Evolutionary conservation across 2,797 vertebrate genomes (phyloP).

Genomic region (Megalops cyprinoides): DNA sequence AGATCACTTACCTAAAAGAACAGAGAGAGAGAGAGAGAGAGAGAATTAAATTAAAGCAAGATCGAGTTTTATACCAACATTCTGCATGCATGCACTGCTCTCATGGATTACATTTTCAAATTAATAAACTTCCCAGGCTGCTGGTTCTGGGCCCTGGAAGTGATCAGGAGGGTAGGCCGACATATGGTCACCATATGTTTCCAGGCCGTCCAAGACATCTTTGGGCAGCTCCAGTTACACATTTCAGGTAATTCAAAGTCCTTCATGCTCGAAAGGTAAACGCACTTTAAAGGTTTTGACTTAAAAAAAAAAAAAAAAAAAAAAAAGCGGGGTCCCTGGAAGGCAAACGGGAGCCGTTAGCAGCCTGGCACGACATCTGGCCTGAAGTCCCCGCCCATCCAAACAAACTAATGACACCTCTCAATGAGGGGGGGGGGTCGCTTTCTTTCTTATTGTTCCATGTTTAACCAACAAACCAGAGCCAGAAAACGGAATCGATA

Average conservation of each 20-base stretch:
- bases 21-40: slow-evolving; percentile 14
- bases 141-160: not conserved
- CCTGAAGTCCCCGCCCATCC: not conserved
- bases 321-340: not conserved
- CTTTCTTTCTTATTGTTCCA: not conserved
- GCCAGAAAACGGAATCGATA: not conserved
- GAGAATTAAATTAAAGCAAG: not conserved
- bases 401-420: not conserved
- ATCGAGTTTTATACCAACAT: not conserved
- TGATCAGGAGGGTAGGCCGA: not conserved
- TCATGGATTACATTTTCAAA: slow-evolving; percentile 19
- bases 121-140: slow-evolving; percentile 19
- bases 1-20: slow-evolving; percentile 29
- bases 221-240: not conserved
- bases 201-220: not conserved
- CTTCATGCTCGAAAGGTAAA: slow-evolving; percentile 25
- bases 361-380: not conserved
- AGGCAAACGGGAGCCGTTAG: not conserved
- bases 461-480: not conserved
- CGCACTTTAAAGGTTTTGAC: slow-evolving; percentile 11
- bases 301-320: not conserved
- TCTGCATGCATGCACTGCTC: not conserved
- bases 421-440: not conserved
- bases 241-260: slow-evolving; percentile 23
- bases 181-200: slow-evolving; percentile 24